phyloP scores from a whole-genome alignment of 2,113 vertebrate species.

The Ceratotherium simum region DNA sequence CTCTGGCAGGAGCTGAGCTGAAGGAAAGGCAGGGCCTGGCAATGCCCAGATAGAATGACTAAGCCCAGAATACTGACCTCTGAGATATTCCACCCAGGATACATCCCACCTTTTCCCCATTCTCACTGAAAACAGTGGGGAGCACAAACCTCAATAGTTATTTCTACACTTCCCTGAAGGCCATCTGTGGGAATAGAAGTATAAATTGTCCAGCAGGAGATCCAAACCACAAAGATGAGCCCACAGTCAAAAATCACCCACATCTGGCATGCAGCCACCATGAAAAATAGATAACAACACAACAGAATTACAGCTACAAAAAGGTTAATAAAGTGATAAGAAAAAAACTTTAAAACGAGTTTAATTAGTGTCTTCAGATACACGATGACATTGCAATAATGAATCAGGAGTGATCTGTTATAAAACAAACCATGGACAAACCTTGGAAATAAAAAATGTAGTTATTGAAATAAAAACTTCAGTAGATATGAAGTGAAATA shows the following conservation, averaged over 20 bases:
- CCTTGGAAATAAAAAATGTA: not conserved
- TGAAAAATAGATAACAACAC: not conserved
- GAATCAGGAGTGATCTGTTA: not conserved
- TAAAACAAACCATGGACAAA: not conserved
- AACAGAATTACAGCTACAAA: not conserved
- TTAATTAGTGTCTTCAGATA: not conserved
- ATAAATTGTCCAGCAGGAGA: not conserved
- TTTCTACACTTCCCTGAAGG: not conserved
- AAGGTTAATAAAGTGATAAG: not conserved
- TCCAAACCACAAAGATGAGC: not conserved
- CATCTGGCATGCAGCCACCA: not conserved
- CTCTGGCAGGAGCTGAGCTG: not conserved
- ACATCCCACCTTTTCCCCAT: not conserved
- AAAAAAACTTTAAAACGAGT: not conserved
- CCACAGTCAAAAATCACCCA: not conserved
- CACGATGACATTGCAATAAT: not conserved
- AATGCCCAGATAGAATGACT: not conserved
- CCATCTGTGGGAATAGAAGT: not conserved
- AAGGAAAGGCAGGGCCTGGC: not conserved
- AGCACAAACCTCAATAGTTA: not conserved
- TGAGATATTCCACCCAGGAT: not conserved
- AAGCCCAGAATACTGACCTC: not conserved
- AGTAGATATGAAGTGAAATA: not conserved
- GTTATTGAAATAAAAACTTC: constrained; percentile 8
- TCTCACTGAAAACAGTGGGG: not conserved